Base-by-base conservation (phyloP, 2,888 invertebrate species). In the Eurytoma adleriae region DNA sequence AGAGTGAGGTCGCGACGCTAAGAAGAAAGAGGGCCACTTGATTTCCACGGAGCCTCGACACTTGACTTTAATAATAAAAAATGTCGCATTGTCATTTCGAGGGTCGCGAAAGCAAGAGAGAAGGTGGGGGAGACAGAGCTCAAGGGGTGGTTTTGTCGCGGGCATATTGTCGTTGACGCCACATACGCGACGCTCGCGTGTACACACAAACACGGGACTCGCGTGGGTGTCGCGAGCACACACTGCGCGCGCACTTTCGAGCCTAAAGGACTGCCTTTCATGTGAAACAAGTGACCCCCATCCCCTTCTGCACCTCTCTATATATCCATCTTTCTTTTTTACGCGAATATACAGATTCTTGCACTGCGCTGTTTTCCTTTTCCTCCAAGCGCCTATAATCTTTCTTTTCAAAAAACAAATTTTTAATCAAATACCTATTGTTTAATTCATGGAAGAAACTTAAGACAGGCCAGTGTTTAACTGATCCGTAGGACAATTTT, bases 41-140 rank as follows among this genome's bases (percentile, higher is more conserved):
- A 82, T 82, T 79, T 73, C 78, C 85, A 83, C 83, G 83, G 40
- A 40, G 40, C 10, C 74, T 40, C 27, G 85, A 84, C 84, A 83
- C 83, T 86, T 83, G 85, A 85, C 85, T 86, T 87, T 87, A 86
- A 87, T 87, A 87, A 88, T 87, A 86, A 88, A 88, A 88, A 88
- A 88, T 85, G 85, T 85, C 85, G 85, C 86, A 86, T 88, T 88
- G 87, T 86, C 84, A 85, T 82, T 83, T 81, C 78, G 84, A 84
- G 87, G 85, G 84, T 86, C 81, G 83, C 82, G 54, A 10, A 40
- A 40, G 40, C 40, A 40, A 40, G 10, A 40, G 40, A 40, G 40
- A 30, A 3, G 7, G 30, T 10, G 40, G 10, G 40, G 10, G 20
- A 30, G 61, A 14, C 80, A 75, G 81, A 82, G 83, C 83, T 83